phyloP scores from a whole-genome alignment of 2,797 vertebrate genomes.

The Enteromius argenteus region DNA sequence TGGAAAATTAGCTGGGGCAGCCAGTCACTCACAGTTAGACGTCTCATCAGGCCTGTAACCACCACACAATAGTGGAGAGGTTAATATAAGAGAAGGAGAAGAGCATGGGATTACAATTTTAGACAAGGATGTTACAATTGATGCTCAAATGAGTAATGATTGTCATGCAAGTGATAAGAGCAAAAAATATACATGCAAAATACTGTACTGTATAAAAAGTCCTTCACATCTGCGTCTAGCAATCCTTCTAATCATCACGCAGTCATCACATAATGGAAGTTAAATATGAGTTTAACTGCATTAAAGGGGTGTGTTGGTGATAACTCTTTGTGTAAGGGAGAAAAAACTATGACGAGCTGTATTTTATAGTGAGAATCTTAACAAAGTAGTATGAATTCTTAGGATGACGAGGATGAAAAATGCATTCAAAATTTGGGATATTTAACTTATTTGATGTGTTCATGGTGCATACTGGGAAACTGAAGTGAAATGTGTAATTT shows the following conservation, averaged over 20 bases:
- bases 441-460: slow-evolving; percentile 6
- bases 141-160: not conserved
- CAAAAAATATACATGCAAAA: not conserved
- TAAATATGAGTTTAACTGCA: not conserved
- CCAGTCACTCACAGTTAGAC: slow-evolving; percentile 39
- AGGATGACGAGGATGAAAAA: no score
- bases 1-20: slow-evolving; percentile 67
- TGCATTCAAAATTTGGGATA: no score
- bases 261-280: not conserved
- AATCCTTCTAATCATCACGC: not conserved
- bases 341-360: not conserved
- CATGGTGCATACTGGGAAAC: not conserved
- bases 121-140: not conserved
- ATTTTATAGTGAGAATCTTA: not conserved
- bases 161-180: not conserved
- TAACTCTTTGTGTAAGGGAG: not conserved
- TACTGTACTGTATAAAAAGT: not conserved
- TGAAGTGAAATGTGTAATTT: not conserved
- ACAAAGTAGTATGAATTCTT: not conserved
- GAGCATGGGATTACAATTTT: not conserved
- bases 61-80: not conserved
- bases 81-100: slow-evolving; percentile 23
- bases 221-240: not conserved
- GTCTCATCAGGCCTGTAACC: slow-evolving; percentile 35
- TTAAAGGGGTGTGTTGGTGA: not conserved